Percentiles rank a stretch among this genome's conserved stretches.
phyloP scores from a whole-genome alignment of 2,797 vertebrate species.

The Mus caroli region DNA sequence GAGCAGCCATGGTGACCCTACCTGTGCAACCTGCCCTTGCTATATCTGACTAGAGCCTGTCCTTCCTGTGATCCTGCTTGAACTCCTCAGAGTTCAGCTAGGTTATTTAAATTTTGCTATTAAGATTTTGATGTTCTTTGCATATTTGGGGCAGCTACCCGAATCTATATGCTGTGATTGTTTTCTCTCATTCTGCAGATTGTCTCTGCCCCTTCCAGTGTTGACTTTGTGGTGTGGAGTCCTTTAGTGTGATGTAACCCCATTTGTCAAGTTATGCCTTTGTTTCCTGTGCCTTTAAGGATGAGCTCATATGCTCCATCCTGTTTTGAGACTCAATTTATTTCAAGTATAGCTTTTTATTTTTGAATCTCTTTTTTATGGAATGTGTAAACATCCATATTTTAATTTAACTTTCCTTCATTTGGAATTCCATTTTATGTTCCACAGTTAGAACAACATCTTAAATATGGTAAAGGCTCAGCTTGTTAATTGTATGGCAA shows the following conservation, averaged over 20 bases:
- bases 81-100: too few relatives aligned
- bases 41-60: too few relatives aligned
- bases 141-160: neutral
- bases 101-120: neutral
- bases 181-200: neutral
- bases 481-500: neutral
- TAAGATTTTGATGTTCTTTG: neutral
- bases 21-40: too few relatives aligned
- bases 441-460: neutral
- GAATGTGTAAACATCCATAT: conserved; percentile 7
- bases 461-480: neutral
- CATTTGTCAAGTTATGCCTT: neutral
- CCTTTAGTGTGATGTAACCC: neutral
- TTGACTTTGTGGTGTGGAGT: neutral
- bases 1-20: too few relatives aligned
- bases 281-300: neutral
- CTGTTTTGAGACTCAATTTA: conserved; percentile 29
- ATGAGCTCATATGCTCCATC: neutral
- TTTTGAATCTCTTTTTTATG: conserved; percentile 60
- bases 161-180: neutral
- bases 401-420: conserved; percentile 52
- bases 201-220: neutral
- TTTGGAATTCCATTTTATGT: conserved; percentile 29
- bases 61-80: too few relatives aligned
- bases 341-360: conserved; percentile 11